Conservation (phyloP, 2,797 vertebrate genomes). For the Amazona finschi region DNA sequence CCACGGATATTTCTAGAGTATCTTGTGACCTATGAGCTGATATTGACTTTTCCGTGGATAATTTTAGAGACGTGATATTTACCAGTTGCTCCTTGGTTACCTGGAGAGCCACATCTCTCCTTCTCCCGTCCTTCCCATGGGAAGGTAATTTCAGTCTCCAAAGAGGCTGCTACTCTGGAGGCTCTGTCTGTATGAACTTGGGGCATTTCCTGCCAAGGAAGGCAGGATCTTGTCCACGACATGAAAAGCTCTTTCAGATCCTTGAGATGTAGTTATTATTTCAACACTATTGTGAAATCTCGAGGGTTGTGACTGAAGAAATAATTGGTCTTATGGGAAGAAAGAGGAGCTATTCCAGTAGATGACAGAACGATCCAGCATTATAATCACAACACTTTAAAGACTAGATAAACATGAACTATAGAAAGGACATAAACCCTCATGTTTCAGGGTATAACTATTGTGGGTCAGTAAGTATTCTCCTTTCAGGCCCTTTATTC, state of each 20-base stretch:
- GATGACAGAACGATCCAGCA: not conserved
- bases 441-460: not conserved
- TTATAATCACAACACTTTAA: conserved; percentile 19
- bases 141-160: not conserved
- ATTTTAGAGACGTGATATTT: not conserved
- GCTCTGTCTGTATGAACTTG: not conserved
- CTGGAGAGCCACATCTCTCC: not conserved
- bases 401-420: conserved; percentile 32
- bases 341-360: not conserved
- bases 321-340: not conserved
- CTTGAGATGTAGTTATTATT: not conserved
- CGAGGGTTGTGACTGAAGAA: not conserved
- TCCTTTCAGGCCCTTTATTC: not conserved
- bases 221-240: not conserved
- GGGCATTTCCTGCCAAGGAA: not conserved
- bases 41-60: not conserved
- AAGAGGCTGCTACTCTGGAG: not conserved
- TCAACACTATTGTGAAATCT: conserved; percentile 13
- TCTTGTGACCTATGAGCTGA: not conserved
- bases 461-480: not conserved
- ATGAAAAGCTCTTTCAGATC: not conserved
- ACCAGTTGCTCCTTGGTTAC: not conserved
- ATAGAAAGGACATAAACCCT: conserved; percentile 15
- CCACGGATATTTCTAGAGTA: not conserved
- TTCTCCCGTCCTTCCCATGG: not conserved